These are phyloP conservation scores for Anastrepha ludens DNA, from an alignment of 1,140 invertebrate species.

Conservation along the genomic window DNA sequence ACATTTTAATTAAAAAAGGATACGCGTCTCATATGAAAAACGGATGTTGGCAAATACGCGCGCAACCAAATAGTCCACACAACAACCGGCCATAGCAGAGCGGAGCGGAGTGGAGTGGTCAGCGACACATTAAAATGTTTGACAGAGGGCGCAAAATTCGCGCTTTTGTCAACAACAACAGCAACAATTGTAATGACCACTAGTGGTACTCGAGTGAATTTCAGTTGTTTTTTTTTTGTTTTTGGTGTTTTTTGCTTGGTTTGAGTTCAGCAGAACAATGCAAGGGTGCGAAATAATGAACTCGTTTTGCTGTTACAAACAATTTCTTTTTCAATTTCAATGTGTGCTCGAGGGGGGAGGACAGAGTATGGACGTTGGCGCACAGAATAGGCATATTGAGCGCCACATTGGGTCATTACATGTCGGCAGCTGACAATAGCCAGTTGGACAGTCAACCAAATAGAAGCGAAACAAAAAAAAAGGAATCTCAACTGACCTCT, in stretches of 20 bases:
- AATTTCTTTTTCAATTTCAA: slow-evolving; percentile 74
- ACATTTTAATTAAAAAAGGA: slow-evolving; percentile 75
- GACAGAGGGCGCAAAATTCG: slow-evolving; percentile 52
- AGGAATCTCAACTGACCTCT: slow-evolving; percentile 47
- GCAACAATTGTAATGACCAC: slow-evolving; percentile 42
- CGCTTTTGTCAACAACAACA: slow-evolving; percentile 51
- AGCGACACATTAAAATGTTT: slow-evolving; percentile 40
- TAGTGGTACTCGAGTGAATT: slow-evolving; percentile 33
- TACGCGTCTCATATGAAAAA: slow-evolving; percentile 61
- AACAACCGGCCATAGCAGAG: neutral
- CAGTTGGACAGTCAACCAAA: neutral
- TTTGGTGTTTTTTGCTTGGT: neutral
- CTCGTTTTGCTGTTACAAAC: slow-evolving; percentile 74
- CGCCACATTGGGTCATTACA: slow-evolving; percentile 66
- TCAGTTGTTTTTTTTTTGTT: too few species aligned
- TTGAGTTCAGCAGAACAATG: slow-evolving; percentile 36
- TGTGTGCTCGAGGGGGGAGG: neutral
- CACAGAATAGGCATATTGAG: slow-evolving; percentile 35
- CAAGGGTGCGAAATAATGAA: slow-evolving; percentile 75
- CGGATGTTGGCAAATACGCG: slow-evolving; percentile 52
- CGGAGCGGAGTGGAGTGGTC: neutral
- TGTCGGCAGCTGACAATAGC: slow-evolving; percentile 57
- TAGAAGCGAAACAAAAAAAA: neutral
- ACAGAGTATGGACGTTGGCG: neutral
- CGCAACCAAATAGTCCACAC: slow-evolving; percentile 8